phyloP scores from a whole-genome alignment of 2,113 vertebrate genomes.

The Cephalophus harveyi region DNA sequence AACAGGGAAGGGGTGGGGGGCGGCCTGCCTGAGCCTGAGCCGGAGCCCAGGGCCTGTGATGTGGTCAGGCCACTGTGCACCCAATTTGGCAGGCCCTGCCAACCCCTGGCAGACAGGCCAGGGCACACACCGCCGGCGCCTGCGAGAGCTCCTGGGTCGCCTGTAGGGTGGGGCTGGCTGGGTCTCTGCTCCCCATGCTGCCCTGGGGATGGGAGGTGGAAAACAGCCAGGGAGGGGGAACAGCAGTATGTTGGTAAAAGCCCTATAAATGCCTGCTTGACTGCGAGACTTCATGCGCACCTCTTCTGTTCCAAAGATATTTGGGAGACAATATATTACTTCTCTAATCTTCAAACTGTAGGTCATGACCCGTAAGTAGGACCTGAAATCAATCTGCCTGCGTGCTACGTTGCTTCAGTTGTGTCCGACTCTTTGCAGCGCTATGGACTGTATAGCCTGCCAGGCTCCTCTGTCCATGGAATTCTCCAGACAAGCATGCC shows the following conservation, averaged over 20 bases:
- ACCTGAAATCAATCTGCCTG: background rate
- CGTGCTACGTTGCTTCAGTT: background rate
- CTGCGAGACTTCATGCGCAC: background rate
- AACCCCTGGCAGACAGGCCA: conserved; percentile 30
- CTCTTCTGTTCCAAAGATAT: background rate
- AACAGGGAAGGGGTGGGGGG: conserved; percentile 57
- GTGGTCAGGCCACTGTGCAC: conserved; percentile 55
- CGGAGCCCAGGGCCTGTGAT: conserved; percentile 52
- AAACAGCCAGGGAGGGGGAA: background rate
- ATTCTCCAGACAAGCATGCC: background rate
- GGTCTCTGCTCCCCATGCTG: background rate
- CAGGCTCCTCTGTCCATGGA: background rate
- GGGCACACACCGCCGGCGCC: conserved; percentile 50
- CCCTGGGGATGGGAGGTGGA: background rate
- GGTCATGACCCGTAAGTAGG: background rate
- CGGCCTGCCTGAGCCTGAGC: conserved; percentile 52
- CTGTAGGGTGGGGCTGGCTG: conserved; percentile 20
- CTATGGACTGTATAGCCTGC: background rate
- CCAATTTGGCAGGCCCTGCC: background rate
- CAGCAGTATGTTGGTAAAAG: background rate
- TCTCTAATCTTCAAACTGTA: background rate
- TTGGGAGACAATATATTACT: background rate
- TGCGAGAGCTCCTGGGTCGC: conserved; percentile 15
- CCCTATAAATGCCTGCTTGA: background rate
- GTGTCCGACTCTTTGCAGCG: background rate